These are phyloP conservation scores for Diuraphis noxia DNA, from an alignment of 1,140 invertebrate genomes.

Conservation along the genomic window DNA sequence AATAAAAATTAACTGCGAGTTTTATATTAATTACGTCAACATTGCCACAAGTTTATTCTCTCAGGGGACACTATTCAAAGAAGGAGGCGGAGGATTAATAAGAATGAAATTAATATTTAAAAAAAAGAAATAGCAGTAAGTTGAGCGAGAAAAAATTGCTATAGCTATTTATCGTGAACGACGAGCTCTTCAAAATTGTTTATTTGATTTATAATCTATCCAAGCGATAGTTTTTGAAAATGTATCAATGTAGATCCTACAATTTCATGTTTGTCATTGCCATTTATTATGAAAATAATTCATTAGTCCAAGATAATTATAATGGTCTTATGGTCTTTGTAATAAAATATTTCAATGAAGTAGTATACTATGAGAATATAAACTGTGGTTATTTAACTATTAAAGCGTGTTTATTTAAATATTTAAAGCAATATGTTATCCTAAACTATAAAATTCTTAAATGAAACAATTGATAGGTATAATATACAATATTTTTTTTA, in stretches of 20 bases:
- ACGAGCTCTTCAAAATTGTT: neutral
- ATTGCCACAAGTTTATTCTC: conserved; percentile 20
- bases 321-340: neutral
- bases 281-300: conserved; percentile 8
- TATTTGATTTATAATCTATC: neutral
- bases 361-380: neutral
- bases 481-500: too few relatives aligned
- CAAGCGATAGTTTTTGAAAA: neutral
- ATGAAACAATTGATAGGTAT: neutral
- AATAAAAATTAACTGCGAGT: conserved; percentile 41
- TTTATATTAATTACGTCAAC: conserved; percentile 38
- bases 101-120: conserved; percentile 16
- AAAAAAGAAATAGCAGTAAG: neutral
- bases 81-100: neutral
- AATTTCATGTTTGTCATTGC: neutral
- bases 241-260: neutral
- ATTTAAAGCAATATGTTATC: neutral
- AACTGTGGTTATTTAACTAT: neutral
- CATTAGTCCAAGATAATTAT: neutral
- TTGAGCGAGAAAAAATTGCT: neutral
- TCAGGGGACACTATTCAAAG: conserved; percentile 37
- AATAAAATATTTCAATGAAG: neutral
- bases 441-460: neutral
- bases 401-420: neutral
- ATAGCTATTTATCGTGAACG: neutral